Conservation (phyloP, 2,113 vertebrate species). For the Kryptolebias marmoratus region DNA sequence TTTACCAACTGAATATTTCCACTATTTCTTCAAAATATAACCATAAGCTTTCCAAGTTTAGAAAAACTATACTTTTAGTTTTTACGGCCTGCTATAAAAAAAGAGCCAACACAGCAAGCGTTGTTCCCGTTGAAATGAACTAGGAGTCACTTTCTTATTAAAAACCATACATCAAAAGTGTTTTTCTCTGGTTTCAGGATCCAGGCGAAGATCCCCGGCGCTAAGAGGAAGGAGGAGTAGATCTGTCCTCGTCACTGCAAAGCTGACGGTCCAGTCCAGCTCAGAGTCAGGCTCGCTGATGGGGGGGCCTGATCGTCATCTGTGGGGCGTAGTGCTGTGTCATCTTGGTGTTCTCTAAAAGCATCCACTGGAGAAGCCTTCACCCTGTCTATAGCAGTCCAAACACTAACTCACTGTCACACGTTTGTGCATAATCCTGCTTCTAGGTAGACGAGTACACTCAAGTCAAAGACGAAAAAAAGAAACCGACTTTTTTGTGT, state of each 20-base stretch:
- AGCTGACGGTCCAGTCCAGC: slow-evolving; percentile 61
- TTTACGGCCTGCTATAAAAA: background rate
- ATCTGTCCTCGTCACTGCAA: slow-evolving; percentile 39
- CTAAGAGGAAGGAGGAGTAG: slow-evolving; percentile 96
- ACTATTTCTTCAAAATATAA: no score
- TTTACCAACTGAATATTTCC: no score
- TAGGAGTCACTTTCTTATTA: background rate
- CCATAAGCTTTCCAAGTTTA: no score
- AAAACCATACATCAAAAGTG: slow-evolving; percentile 10
- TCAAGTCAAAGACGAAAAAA: slow-evolving; percentile 84
- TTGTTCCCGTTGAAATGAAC: no score
- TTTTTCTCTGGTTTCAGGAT: slow-evolving; percentile 82
- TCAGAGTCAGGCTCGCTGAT: slow-evolving; percentile 71
- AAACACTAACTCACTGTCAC: slow-evolving; percentile 68
- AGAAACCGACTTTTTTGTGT: slow-evolving; percentile 89
- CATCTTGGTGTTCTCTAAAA: slow-evolving; percentile 86
- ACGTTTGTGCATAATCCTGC: slow-evolving; percentile 67
- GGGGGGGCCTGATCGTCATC: slow-evolving; percentile 77
- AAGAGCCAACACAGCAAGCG: background rate
- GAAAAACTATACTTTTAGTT: no score
- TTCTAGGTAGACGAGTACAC: slow-evolving; percentile 86
- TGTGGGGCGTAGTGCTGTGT: slow-evolving; percentile 82
- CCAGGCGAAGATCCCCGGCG: slow-evolving; percentile 97
- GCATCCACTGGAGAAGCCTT: slow-evolving; percentile 78
- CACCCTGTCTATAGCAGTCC: slow-evolving; percentile 75